Conservation (phyloP, 2,797 vertebrate genomes). For the Mormyrus hasselquistii region DNA sequence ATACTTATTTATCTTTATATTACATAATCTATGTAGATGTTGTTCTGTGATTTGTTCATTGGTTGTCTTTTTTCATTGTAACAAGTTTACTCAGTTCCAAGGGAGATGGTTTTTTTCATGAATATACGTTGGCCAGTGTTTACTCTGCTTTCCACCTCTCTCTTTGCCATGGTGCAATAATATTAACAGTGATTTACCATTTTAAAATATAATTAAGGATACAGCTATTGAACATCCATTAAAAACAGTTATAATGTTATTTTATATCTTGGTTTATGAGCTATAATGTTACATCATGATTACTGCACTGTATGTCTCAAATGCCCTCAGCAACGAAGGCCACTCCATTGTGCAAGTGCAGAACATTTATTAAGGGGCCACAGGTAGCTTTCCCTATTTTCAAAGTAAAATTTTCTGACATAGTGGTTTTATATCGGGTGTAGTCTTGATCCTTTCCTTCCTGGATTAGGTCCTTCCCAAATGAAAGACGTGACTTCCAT, state of each 20-base stretch:
- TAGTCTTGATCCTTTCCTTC: conserved; percentile 32
- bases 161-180: not conserved
- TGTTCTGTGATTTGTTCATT: not conserved
- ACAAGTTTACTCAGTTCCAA: not conserved
- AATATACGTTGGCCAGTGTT: not conserved
- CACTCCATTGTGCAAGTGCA: not conserved
- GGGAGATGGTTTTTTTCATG: not conserved
- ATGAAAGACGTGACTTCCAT: conserved; percentile 25
- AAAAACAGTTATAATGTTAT: not conserved
- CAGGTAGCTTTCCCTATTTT: conserved; percentile 1
- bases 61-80: not conserved
- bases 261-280: not conserved
- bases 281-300: not conserved
- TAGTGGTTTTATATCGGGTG: conserved; percentile 29
- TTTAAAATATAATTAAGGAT: not conserved
- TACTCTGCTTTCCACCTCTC: not conserved
- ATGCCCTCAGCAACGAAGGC: not conserved
- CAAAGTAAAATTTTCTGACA: conserved; percentile 18
- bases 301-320: not conserved
- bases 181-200: not conserved
- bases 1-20: not conserved
- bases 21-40: not conserved
- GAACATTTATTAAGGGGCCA: not conserved
- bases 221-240: not conserved
- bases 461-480: conserved; percentile 28